Base-by-base conservation (phyloP, 2,797 vertebrate species). In the Lutjanus argentimaculatus region DNA sequence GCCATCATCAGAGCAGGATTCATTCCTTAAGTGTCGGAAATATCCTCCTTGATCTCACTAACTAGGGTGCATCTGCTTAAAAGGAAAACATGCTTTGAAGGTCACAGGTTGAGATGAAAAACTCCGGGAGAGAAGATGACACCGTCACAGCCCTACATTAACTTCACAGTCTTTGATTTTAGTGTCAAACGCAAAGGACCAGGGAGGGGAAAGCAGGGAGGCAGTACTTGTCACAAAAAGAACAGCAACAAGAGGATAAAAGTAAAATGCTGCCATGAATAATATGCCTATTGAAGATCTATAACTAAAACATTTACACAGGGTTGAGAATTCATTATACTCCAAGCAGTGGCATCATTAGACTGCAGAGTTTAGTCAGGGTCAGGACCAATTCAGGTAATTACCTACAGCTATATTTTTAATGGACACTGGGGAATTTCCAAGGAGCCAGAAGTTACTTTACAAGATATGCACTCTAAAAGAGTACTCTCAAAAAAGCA, bases 21-120 rank as follows among this genome's bases (percentile, higher is more conserved):
- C 75, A 72, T 79, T 90, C 67, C 79, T 64, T 80, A 84, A 87
- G 79, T 82, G 86, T 86, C 25, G 53, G 68, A 85, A 88, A 88
- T 63, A 79, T 81, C 68, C 75, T 48, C 75, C 69, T 89, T 91
- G 87, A 90, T 89, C 86, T 83, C 42, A 10, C 78, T 40, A 81
- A 87, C 77, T 74, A 69, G 64, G 53, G 70, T 63, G 61, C 73
- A 75, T 70, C 71, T 49, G 46, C 48, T 72, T 80, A 63, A 85
- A 87, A 80, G 52, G 68, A 55, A 75, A 80, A 71, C 53, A 43
- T 15, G 73, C 65, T 80, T 90, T 92, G 90, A 89, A 89, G 81
- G 85, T 82, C 74, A 81, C 67, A 73, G 61, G 81, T 79, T 74
- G 76, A 86, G 72, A 89, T 83, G 79, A 90, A 72, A 85, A 84